Evolutionary conservation across 2,888 invertebrate genomes (phyloP).

Genomic region (Scrobipalpa costella): DNA sequence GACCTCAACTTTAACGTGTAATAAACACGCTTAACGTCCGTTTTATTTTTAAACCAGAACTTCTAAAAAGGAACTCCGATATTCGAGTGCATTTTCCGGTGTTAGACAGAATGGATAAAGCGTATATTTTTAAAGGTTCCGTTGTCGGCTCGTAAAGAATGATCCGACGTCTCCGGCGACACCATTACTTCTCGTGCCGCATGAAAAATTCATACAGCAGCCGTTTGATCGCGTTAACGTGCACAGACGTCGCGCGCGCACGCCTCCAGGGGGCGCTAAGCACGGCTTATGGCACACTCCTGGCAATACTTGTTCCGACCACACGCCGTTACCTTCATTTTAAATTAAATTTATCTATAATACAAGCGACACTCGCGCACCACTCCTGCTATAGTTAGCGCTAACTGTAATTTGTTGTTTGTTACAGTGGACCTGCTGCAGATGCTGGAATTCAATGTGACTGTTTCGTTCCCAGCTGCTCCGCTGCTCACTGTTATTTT

Average conservation of each 20-base stretch:
- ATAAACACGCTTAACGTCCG: conserved; percentile 16
- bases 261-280: conserved; percentile 57
- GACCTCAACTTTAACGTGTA: conserved; percentile 3
- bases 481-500: conserved; percentile 98
- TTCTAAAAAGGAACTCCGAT: conserved; percentile 27
- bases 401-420: conserved; percentile 36
- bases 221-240: conserved; percentile 70
- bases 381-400: not conserved
- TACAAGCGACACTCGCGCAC: conserved; percentile 23
- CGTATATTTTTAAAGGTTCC: conserved; percentile 70
- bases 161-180: conserved; percentile 71
- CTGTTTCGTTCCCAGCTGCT: conserved; percentile 97
- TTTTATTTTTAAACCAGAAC: conserved; percentile 22
- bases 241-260: conserved; percentile 57
- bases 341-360: conserved; percentile 33
- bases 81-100: conserved; percentile 16
- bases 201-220: conserved; percentile 78
- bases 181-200: conserved; percentile 73
- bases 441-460: conserved; percentile 98
- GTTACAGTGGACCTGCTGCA: conserved; percentile 97
- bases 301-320: conserved; percentile 25
- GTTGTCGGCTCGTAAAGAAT: conserved; percentile 79
- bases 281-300: conserved; percentile 49
- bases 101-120: conserved; percentile 47
- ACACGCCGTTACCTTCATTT: conserved; percentile 29